phyloP scores from a whole-genome alignment of 2,888 invertebrate species.

The Abrostola tripartita region DNA sequence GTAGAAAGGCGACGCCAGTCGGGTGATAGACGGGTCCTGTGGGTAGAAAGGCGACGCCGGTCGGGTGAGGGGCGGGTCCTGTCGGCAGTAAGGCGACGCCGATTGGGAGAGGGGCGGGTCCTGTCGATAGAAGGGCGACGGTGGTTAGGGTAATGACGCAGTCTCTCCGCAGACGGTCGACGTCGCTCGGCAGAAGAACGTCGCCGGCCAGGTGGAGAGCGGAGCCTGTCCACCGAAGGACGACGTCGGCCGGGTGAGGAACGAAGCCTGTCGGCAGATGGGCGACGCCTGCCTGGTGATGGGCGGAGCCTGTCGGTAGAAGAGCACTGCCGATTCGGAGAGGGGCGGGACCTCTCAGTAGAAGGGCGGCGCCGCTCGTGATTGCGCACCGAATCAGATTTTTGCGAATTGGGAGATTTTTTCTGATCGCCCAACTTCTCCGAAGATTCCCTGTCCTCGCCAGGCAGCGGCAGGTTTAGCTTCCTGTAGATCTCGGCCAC shows the following conservation, averaged over 20 bases:
- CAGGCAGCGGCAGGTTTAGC: slow-evolving; percentile 81
- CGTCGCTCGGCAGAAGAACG: background rate
- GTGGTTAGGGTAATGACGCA: background rate
- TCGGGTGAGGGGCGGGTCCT: background rate
- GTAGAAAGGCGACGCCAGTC: background rate
- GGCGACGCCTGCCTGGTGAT: background rate
- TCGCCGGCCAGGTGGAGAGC: background rate
- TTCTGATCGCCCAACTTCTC: slow-evolving; percentile 8
- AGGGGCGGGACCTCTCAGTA: slow-evolving; percentile 21
- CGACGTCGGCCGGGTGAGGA: background rate
- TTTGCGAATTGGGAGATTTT: slow-evolving; percentile 22
- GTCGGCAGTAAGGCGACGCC: background rate
- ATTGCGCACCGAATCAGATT: slow-evolving; percentile 45
- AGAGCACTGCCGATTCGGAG: background rate
- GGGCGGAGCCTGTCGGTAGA: background rate
- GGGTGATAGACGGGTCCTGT: background rate
- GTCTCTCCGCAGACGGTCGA: background rate
- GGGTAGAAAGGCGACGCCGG: background rate
- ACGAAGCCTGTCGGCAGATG: background rate
- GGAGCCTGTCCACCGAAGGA: background rate
- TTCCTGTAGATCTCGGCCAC: slow-evolving; percentile 91
- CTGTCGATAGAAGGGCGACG: too few relatives aligned
- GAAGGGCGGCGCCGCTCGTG: slow-evolving; percentile 36
- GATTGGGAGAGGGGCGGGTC: too few relatives aligned
- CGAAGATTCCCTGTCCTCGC: slow-evolving; percentile 51